Conservation (phyloP, 2,797 vertebrate genomes). For the Chiroxiphia lanceolata region DNA sequence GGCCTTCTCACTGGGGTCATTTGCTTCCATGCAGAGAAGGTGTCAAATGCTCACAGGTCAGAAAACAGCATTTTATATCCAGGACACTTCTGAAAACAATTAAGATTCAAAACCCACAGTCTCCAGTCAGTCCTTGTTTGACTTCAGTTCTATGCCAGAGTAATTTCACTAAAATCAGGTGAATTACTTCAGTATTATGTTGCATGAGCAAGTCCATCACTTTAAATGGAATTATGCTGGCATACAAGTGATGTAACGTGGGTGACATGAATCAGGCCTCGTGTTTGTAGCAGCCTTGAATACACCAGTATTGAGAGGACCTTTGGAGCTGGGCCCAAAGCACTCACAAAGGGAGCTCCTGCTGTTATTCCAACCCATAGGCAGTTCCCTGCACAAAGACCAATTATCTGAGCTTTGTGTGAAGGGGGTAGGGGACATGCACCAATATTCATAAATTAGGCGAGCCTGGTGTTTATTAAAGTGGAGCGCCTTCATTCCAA, state of each 20-base stretch:
- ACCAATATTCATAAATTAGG: constrained; percentile 69
- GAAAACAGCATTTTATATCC: neutral
- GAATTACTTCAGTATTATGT: constrained; percentile 38
- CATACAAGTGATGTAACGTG: constrained; percentile 37
- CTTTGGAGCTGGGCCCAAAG: constrained; percentile 68
- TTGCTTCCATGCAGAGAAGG: neutral
- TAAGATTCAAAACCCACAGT: constrained; percentile 1
- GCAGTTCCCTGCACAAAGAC: constrained; percentile 61
- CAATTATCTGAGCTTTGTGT: constrained; percentile 68
- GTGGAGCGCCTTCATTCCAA: constrained; percentile 52
- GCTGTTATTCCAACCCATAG: constrained; percentile 67
- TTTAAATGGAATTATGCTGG: constrained; percentile 44
- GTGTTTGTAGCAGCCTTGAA: constrained; percentile 54
- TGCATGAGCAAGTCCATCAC: constrained; percentile 35
- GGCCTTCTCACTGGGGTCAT: neutral
- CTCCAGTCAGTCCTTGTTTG: constrained; percentile 22
- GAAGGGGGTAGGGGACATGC: constrained; percentile 59
- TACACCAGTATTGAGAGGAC: constrained; percentile 57
- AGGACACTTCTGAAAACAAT: neutral
- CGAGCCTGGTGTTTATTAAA: constrained; percentile 52
- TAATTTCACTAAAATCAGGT: constrained; percentile 53
- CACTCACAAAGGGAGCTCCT: constrained; percentile 66
- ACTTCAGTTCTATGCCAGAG: constrained; percentile 16
- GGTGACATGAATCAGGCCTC: constrained; percentile 50
- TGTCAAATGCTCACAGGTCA: neutral